These are phyloP conservation scores for Brachyopa scutellaris DNA, from an alignment of 2,888 invertebrate genomes.

Conservation along the genomic window DNA sequence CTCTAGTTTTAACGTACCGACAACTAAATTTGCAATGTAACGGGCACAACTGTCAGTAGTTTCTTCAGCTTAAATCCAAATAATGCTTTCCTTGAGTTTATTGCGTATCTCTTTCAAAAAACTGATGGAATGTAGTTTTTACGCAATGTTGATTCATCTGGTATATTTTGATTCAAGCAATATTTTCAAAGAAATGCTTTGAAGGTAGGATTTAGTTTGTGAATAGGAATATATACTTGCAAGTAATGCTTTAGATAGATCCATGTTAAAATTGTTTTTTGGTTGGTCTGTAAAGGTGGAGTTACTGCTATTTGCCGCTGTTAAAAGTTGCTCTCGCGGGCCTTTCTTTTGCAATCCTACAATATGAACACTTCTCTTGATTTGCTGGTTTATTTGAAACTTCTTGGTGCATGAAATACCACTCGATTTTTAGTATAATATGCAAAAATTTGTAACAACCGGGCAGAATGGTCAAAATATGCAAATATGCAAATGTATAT, in stretches of 20 bases:
- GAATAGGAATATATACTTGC: slow-evolving; percentile 35
- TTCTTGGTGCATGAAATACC: background rate
- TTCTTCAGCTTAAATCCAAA: slow-evolving; percentile 17
- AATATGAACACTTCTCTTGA: background rate
- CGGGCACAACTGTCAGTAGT: slow-evolving; percentile 17
- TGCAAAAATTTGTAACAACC: too few species aligned
- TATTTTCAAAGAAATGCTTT: slow-evolving; percentile 30
- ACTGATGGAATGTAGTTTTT: background rate
- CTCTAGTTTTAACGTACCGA: slow-evolving; percentile 11
- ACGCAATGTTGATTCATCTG: slow-evolving; percentile 10
- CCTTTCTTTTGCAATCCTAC: background rate
- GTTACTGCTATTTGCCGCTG: background rate
- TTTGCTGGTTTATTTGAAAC: background rate
- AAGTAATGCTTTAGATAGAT: slow-evolving; percentile 29
- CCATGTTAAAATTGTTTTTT: background rate
- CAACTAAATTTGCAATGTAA: slow-evolving; percentile 16
- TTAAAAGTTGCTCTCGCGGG: background rate
- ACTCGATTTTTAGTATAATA: too few species aligned
- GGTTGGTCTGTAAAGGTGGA: background rate
- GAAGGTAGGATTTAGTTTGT: slow-evolving; percentile 33
- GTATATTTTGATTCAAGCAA: slow-evolving; percentile 10
- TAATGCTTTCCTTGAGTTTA: background rate
- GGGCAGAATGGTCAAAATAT: too few species aligned
- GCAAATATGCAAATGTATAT: too few species aligned
- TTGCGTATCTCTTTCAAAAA: background rate